phyloP scores from a whole-genome alignment of 2,797 vertebrate genomes.

The Gouania willdenowi region DNA sequence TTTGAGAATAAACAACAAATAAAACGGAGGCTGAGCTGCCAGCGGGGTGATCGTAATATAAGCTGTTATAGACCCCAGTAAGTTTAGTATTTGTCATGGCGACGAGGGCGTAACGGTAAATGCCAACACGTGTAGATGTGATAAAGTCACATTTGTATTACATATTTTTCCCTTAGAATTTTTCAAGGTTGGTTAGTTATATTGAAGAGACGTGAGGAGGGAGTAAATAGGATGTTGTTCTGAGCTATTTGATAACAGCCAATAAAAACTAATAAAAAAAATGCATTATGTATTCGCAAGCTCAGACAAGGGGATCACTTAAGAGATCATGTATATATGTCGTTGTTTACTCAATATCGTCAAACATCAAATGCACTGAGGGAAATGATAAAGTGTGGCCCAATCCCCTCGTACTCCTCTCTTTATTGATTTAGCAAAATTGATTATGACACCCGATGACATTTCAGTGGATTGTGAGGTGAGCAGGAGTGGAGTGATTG shows the following conservation, averaged over 20 bases:
- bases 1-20: conserved; percentile 10
- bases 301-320: no score
- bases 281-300: no score
- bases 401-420: conserved; percentile 32
- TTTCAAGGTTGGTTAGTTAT: conserved; percentile 14
- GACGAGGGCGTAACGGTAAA: conserved; percentile 14
- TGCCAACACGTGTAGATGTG: conserved; percentile 14
- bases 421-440: conserved; percentile 63
- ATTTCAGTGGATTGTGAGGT: conserved; percentile 49
- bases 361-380: conserved; percentile 17
- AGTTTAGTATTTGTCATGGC: conserved; percentile 7
- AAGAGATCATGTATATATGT: conserved; percentile 2
- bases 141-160: conserved; percentile 16
- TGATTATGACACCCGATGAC: conserved; percentile 65
- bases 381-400: conserved; percentile 38
- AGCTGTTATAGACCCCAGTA: conserved; percentile 25
- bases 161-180: conserved; percentile 4
- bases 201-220: conserved; percentile 8
- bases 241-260: no score
- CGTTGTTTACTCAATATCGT: conserved; percentile 14
- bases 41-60: conserved; percentile 4
- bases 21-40: conserved; percentile 5
- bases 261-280: no score
- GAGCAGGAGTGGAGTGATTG: conserved; percentile 44
- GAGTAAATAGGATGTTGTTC: no score